Percentiles rank a stretch among this genome's conserved stretches.
These are phyloP conservation scores for Drosophila takahashii DNA, from an alignment of 1,140 invertebrate genomes.

Conservation along the genomic window DNA sequence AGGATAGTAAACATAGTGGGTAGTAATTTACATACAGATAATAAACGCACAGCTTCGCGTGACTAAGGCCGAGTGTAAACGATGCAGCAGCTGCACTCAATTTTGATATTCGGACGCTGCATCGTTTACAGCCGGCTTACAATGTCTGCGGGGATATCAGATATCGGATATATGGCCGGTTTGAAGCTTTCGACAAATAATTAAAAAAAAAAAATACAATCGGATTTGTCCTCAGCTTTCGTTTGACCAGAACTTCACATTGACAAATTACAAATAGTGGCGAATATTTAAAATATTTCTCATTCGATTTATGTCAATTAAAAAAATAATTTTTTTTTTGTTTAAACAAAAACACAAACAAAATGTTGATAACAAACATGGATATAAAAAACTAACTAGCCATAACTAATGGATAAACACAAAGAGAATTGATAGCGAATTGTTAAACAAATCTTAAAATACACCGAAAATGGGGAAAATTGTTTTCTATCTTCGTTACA, in stretches of 20 bases:
- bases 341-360: slow-evolving; percentile 64
- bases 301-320: slow-evolving; percentile 23
- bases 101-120: neutral
- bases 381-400: slow-evolving; percentile 43
- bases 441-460: slow-evolving; percentile 27
- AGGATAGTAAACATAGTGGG: slow-evolving; percentile 16
- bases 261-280: slow-evolving; percentile 36
- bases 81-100: neutral
- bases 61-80: neutral
- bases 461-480: slow-evolving; percentile 13
- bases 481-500: slow-evolving; percentile 27
- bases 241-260: slow-evolving; percentile 74
- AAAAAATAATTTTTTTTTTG: slow-evolving; percentile 15
- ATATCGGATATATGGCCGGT: slow-evolving; percentile 2
- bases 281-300: slow-evolving; percentile 56
- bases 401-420: slow-evolving; percentile 66
- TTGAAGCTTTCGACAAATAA: slow-evolving; percentile 25
- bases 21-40: slow-evolving; percentile 34
- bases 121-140: neutral
- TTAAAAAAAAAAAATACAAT: slow-evolving; percentile 16
- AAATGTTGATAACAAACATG: slow-evolving; percentile 54
- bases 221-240: slow-evolving; percentile 49
- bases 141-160: neutral
- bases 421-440: slow-evolving; percentile 37
- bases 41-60: slow-evolving; percentile 31